Base-by-base conservation (phyloP, 1,140 invertebrate genomes). In the Atta texana region DNA sequence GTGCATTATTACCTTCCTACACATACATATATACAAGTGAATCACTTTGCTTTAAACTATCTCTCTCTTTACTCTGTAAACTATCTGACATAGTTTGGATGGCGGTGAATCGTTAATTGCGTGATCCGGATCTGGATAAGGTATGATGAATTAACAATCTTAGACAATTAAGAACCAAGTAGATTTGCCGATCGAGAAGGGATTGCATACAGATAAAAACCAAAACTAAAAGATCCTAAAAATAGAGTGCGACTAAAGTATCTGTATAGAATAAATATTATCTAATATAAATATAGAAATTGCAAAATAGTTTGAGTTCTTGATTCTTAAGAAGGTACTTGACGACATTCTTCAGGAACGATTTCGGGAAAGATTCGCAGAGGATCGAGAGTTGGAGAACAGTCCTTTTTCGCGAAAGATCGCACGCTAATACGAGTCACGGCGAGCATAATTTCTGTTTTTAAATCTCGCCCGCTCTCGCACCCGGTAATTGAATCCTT, bases 401-500 rank as follows among this genome's bases (percentile, higher is more conserved):
- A 61, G 69, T 12, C 34, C 8, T 16, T n/a, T 71, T 34, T 51
- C 53, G 49, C 55, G 78, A 39, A 6, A 44, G 66, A 74, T 59
- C 55, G 55, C 80, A 63, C 77, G 28, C 57, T 90, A 90, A 90
- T 88, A 85, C 63, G 75, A 82, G 55, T 72, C 71, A 89, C 78
- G 77, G 80, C 69, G 49, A 64, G 53, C 87, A 92, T 93, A 94
- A 94, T 93, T 94, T 93, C 89, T 93, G 91, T 92, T 94, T 94
- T 93, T 93, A 94, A 94, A 94, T 93, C 90, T 94, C 85, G 72
- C 74, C 88, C 86, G 88, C 89, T 90, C 89, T 87, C 90, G 91
- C 91, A 89, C 87, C 89, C 88, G 87, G 92, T 94, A 94, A 94
- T 94, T 94, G 94, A 93, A 94, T 94, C 75, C 75, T 87, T 92